phyloP scores from a whole-genome alignment of 2,888 invertebrate species.

The Drosophila bunnanda region DNA sequence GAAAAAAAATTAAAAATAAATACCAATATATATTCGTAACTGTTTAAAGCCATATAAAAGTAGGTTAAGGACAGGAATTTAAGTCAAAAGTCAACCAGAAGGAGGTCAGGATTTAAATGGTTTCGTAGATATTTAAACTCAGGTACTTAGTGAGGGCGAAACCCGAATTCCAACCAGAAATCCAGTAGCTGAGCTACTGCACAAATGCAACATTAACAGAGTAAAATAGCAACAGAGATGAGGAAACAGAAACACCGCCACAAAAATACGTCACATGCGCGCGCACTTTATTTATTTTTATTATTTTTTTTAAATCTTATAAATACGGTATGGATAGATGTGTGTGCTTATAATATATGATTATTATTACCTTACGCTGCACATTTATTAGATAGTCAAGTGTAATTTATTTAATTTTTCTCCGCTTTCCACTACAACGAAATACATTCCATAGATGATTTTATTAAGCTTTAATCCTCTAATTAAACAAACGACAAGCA shows the following conservation, averaged over 20 bases:
- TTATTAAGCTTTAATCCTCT: conserved; percentile 64
- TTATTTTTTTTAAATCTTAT: conserved; percentile 61
- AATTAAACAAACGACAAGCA: conserved; percentile 43
- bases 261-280: conserved; percentile 73
- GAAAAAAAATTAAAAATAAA: conserved; percentile 13
- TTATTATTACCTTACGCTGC: conserved; percentile 43
- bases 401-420: conserved; percentile 59
- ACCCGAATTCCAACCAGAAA: conserved; percentile 46
- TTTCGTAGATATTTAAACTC: conserved; percentile 72
- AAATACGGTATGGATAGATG: conserved; percentile 50
- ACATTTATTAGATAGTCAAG: conserved; percentile 53
- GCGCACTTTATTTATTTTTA: conserved; percentile 75
- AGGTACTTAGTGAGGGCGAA: conserved; percentile 84
- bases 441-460: conserved; percentile 74
- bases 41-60: conserved; percentile 73
- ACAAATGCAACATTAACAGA: conserved; percentile 18
- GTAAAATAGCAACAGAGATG: conserved; percentile 21
- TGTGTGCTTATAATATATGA: conserved; percentile 39
- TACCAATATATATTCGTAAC: conserved; percentile 54
- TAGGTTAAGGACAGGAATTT: conserved; percentile 57
- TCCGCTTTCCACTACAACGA: conserved; percentile 47
- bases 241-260: conserved; percentile 60
- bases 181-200: conserved; percentile 46
- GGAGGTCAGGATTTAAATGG: conserved; percentile 46
- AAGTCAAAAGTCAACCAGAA: conserved; percentile 47